phyloP scores from a whole-genome alignment of 2,797 vertebrate species.

The Anabas testudineus region DNA sequence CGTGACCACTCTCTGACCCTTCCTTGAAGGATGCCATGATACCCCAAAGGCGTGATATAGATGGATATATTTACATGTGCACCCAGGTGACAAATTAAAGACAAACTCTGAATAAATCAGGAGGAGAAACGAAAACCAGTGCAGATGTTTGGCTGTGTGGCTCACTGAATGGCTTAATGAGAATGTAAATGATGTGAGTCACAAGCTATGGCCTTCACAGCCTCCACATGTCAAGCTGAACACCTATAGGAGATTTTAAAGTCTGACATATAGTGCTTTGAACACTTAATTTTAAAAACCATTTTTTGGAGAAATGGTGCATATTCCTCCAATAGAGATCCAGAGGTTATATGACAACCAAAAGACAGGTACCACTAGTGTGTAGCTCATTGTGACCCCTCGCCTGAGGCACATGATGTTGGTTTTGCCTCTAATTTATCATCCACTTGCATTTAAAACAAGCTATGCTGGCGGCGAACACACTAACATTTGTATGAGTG shows the following conservation, averaged over 20 bases:
- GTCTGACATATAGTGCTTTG: no score
- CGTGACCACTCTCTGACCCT: neutral
- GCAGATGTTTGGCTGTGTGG: neutral
- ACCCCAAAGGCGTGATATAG: neutral
- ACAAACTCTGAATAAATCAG: neutral
- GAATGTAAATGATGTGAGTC: slow-evolving; percentile 5
- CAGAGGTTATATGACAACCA: neutral
- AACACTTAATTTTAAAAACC: no score
- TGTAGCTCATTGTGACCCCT: no score
- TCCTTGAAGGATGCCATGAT: neutral
- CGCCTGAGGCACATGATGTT: neutral
- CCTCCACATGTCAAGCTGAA: slow-evolving; percentile 3
- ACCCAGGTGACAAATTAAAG: slow-evolving; percentile 6
- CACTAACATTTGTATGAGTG: neutral
- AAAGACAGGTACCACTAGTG: neutral
- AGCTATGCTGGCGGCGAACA: neutral
- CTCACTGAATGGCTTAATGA: neutral
- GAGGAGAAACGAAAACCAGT: slow-evolving; percentile 2
- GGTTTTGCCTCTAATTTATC: neutral
- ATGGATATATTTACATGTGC: neutral
- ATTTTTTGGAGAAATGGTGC: neutral
- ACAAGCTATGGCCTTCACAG: neutral
- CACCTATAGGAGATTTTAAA: neutral
- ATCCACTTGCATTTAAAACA: slow-evolving; percentile 5
- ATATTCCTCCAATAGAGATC: neutral